Conservation (phyloP, 2,797 vertebrate species). For the Rhinichthys osculus region DNA sequence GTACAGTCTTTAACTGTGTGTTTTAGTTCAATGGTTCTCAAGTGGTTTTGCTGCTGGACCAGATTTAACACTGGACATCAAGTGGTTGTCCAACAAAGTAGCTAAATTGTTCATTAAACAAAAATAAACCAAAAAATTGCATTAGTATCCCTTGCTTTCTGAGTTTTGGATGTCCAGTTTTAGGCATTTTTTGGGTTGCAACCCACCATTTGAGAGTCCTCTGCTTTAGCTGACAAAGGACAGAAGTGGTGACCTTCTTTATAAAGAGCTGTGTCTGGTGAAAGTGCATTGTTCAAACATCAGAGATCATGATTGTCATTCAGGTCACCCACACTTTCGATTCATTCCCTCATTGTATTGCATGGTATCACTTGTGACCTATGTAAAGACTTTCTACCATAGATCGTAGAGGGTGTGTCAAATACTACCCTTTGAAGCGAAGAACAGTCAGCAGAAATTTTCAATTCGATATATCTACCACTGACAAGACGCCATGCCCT, state of each 20-base stretch:
- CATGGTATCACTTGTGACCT: background rate
- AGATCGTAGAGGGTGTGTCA: background rate
- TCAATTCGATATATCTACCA: background rate
- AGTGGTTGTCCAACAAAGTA: background rate
- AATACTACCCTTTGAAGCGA: background rate
- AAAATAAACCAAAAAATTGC: background rate
- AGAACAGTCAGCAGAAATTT: constrained; percentile 14
- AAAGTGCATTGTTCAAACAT: constrained; percentile 10
- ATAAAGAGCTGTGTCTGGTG: background rate
- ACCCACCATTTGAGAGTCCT: background rate
- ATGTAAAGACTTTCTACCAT: background rate
- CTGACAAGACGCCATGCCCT: background rate
- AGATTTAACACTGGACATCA: background rate
- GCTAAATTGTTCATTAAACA: background rate
- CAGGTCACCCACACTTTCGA: background rate
- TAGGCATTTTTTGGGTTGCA: background rate
- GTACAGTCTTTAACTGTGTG: background rate
- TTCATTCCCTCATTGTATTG: background rate
- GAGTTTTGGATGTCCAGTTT: background rate
- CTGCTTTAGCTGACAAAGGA: background rate
- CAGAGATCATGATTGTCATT: constrained; percentile 12
- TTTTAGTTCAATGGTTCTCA: background rate
- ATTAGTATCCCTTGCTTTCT: background rate
- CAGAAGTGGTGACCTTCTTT: background rate
- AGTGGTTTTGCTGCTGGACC: background rate